Percentiles rank a stretch among this genome's conserved stretches.
Conservation (phyloP, 2,113 vertebrate genomes). For the Pelusios castaneus region DNA sequence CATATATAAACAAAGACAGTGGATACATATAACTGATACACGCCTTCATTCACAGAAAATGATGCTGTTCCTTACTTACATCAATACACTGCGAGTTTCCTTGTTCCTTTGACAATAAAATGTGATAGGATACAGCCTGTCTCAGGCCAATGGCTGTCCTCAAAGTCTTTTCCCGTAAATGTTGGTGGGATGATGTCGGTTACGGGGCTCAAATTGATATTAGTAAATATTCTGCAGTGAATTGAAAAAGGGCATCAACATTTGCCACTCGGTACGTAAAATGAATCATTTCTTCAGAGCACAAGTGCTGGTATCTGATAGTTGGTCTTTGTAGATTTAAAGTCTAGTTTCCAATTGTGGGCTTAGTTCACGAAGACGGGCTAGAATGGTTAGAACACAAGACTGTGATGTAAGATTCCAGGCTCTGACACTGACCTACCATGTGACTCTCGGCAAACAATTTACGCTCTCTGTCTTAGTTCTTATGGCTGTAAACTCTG, state of each 20-base stretch:
- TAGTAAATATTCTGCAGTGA: background rate
- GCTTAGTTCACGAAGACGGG: background rate
- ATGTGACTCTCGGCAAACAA: fast-evolving
- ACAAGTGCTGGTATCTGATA: background rate
- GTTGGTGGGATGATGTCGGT: background rate
- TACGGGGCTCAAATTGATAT: background rate
- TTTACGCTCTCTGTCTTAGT: background rate
- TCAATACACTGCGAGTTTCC: background rate
- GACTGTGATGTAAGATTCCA: background rate
- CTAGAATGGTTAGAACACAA: fast-evolving
- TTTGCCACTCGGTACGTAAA: background rate
- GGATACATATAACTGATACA: background rate
- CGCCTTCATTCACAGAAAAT: conserved; percentile 55
- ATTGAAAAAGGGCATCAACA: background rate
- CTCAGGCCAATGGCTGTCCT: conserved; percentile 5
- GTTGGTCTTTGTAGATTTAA: background rate
- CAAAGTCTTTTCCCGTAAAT: conserved; percentile 1
- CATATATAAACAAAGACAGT: conserved; percentile 59
- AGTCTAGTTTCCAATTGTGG: too few relatives aligned
- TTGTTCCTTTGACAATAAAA: background rate
- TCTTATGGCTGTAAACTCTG: background rate
- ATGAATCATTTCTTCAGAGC: background rate
- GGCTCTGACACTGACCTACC: background rate
- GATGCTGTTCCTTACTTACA: conserved; percentile 5
- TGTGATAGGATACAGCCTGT: background rate